Evolutionary conservation across 2,797 vertebrate species (phyloP).

Genomic region (Tadarida brasiliensis): DNA sequence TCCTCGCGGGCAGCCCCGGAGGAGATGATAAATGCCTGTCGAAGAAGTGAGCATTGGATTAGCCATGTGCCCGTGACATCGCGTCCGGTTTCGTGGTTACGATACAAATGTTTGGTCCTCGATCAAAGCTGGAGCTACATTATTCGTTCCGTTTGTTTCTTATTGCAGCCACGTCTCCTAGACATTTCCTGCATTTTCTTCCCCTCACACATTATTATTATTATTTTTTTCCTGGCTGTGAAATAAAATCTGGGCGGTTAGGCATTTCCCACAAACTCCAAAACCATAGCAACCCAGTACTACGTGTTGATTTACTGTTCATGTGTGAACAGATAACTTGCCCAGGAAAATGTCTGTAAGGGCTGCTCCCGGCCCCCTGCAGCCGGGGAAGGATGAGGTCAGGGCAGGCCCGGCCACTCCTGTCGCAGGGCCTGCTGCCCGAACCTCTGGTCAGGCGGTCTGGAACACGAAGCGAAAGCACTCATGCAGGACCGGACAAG

Average conservation of each 20-base stretch:
- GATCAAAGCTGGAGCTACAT: background rate
- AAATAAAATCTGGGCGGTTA: slow-evolving; percentile 77
- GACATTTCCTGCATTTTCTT: slow-evolving; percentile 53
- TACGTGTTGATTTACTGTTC: slow-evolving; percentile 76
- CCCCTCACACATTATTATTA: slow-evolving; percentile 37
- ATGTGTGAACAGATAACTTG: slow-evolving; percentile 79
- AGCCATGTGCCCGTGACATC: too few species aligned
- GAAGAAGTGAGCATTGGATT: background rate
- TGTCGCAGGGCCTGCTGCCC: slow-evolving; percentile 71
- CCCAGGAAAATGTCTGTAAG: slow-evolving; percentile 70
- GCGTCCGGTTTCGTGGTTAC: background rate
- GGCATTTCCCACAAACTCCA: slow-evolving; percentile 80
- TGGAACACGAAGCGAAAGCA: slow-evolving; percentile 73
- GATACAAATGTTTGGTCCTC: background rate
- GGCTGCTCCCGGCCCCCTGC: slow-evolving; percentile 41
- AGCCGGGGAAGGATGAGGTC: slow-evolving; percentile 79
- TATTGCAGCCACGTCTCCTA: background rate
- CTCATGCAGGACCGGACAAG: background rate
- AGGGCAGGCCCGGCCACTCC: slow-evolving; percentile 75
- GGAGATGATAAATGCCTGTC: background rate
- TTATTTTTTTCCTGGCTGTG: slow-evolving; percentile 10
- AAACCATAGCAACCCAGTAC: slow-evolving; percentile 28
- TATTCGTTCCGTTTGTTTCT: background rate
- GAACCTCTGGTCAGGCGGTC: slow-evolving; percentile 70
- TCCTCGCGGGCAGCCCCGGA: too few species aligned